phyloP scores from a whole-genome alignment of 2,797 vertebrate genomes.

The Prunella strophiata region DNA sequence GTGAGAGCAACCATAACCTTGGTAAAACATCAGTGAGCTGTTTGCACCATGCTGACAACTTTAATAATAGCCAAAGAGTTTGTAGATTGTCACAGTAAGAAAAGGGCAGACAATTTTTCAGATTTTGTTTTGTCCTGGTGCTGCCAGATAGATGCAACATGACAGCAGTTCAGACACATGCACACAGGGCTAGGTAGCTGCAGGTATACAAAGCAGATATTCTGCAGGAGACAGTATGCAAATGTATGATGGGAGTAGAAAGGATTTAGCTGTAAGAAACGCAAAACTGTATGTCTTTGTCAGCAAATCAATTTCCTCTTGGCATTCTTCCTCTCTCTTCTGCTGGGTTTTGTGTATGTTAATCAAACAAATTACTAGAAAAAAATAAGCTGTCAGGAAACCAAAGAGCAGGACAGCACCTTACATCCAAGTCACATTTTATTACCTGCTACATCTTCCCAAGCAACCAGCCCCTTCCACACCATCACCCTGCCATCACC shows the following conservation, averaged over 20 bases:
- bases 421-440: not conserved
- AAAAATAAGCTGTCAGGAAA: not conserved
- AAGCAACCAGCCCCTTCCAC: not conserved
- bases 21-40: not conserved
- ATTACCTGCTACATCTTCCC: not conserved
- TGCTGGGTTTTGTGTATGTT: not conserved
- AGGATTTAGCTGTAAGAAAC: not conserved
- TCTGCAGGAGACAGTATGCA: not conserved
- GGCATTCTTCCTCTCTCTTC: not conserved
- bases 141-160: not conserved
- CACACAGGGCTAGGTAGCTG: not conserved
- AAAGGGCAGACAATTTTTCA: slow-evolving; percentile 17
- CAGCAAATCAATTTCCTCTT: not conserved
- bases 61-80: slow-evolving; percentile 22
- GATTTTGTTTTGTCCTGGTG: slow-evolving; percentile 7
- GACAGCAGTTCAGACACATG: slow-evolving; percentile 24
- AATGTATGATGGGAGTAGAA: not conserved
- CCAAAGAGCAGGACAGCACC: not conserved
- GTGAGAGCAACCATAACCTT: not conserved
- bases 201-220: not conserved
- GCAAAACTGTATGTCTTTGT: not conserved
- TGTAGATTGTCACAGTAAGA: not conserved
- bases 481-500: accelerated
- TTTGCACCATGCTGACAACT: slow-evolving; percentile 18
- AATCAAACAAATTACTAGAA: slow-evolving; percentile 24